Conservation (phyloP, 2,797 vertebrate species). For the Botia almorhae region DNA sequence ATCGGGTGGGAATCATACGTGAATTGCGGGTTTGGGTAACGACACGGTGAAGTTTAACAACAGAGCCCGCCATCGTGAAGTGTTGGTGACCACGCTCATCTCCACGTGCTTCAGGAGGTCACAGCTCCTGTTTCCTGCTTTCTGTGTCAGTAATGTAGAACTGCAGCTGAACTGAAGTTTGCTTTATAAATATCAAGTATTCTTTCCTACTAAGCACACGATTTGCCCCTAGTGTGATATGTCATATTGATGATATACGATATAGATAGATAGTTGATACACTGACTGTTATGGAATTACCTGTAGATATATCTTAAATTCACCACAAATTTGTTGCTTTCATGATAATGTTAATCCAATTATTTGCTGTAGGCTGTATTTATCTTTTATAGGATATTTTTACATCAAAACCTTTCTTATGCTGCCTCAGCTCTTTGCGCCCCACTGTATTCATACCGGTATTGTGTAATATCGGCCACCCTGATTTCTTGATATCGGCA, state of each 20-base stretch:
- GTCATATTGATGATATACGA: background rate
- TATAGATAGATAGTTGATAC: too few relatives aligned
- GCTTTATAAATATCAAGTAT: background rate
- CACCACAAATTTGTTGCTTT: too few relatives aligned
- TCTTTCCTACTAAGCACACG: background rate
- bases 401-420: too few relatives aligned
- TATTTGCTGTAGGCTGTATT: too few relatives aligned
- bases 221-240: background rate
- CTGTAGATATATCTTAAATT: too few relatives aligned
- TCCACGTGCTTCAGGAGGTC: constrained; percentile 18
- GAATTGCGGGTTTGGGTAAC: background rate
- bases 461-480: background rate
- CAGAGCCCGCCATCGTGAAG: background rate
- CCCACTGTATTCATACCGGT: too few relatives aligned
- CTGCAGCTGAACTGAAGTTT: background rate
- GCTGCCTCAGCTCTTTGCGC: too few relatives aligned
- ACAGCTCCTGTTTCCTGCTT: constrained; percentile 33
- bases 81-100: background rate
- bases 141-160: background rate
- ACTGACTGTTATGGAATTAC: too few relatives aligned
- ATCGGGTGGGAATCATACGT: background rate
- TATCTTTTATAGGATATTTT: too few relatives aligned
- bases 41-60: background rate
- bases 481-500: background rate
- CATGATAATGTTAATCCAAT: too few relatives aligned